phyloP scores from a whole-genome alignment of 1,140 invertebrate species.

The Panulirus ornatus region DNA sequence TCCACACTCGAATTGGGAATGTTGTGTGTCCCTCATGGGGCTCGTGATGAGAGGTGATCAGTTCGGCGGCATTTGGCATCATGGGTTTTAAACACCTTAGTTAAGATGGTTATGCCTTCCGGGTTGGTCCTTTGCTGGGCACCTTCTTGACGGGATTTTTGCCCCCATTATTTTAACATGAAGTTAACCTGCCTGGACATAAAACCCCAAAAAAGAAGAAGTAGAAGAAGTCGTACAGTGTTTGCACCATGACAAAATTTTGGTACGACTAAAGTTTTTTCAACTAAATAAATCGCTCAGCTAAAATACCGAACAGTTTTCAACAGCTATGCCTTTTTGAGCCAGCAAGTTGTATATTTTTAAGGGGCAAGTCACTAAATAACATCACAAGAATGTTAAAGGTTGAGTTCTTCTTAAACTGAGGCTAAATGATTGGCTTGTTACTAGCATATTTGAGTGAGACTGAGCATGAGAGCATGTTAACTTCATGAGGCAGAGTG shows the following conservation, averaged over 20 bases:
- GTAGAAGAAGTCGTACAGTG: background rate
- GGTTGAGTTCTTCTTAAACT: background rate
- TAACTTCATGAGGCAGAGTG: slow-evolving; percentile 62
- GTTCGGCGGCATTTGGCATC: slow-evolving; percentile 19
- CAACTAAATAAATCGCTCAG: background rate
- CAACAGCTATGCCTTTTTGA: background rate
- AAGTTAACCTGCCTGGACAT: slow-evolving; percentile 66
- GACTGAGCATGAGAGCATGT: slow-evolving; percentile 64
- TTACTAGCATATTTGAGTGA: slow-evolving; percentile 36
- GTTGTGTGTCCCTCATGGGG: no score
- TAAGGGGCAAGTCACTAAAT: background rate
- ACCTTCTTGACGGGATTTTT: slow-evolving; percentile 57
- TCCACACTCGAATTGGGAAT: no score
- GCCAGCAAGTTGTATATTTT: background rate
- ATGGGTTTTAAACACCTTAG: slow-evolving; percentile 49
- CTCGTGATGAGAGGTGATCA: background rate
- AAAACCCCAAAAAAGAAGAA: background rate
- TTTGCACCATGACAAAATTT: background rate
- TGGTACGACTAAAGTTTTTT: slow-evolving; percentile 27
- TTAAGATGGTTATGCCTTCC: slow-evolving; percentile 28
- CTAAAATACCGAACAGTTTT: slow-evolving; percentile 3
- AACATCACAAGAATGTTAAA: background rate
- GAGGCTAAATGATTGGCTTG: slow-evolving; percentile 22
- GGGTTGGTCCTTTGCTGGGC: slow-evolving; percentile 19
- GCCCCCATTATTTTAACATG: slow-evolving; percentile 61